Evolutionary conservation across 2,113 vertebrate species (phyloP).

Genomic region (Tylochromis polylepis): DNA sequence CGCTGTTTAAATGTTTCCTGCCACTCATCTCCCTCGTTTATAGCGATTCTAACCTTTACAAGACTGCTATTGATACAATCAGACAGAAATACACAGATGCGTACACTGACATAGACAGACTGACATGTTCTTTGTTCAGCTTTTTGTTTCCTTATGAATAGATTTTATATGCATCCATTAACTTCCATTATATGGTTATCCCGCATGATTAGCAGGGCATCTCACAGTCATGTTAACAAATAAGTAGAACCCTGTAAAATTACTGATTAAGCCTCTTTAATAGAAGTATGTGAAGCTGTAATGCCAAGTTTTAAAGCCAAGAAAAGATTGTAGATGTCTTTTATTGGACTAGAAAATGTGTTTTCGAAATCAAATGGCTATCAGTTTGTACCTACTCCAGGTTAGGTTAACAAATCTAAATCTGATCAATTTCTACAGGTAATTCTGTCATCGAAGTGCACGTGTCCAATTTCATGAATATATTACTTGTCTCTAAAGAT

Average conservation of each 20-base stretch:
- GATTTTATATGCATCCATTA: neutral
- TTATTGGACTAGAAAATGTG: neutral
- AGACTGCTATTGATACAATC: constrained; percentile 23
- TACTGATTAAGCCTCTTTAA: neutral
- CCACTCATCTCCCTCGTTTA: constrained; percentile 42
- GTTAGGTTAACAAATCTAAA: neutral
- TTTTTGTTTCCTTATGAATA: neutral
- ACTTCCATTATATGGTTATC: neutral
- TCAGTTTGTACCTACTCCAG: neutral
- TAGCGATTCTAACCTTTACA: constrained; percentile 45
- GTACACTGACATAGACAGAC: neutral
- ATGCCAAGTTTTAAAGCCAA: neutral
- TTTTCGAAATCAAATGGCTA: neutral
- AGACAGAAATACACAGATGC: neutral
- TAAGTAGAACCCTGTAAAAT: neutral
- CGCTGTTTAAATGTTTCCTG: constrained; percentile 60
- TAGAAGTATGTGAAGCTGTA: neutral
- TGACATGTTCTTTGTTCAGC: neutral
- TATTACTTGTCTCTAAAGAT: fast-evolving
- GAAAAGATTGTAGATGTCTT: too few relatives aligned
- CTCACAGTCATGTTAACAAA: neutral
- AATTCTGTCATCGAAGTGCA: neutral
- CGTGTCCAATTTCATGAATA: neutral
- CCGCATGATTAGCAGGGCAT: neutral
- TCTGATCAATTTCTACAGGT: neutral